phyloP scores from a whole-genome alignment of 2,113 vertebrate genomes.

The Epinephelus cyanopodus region DNA sequence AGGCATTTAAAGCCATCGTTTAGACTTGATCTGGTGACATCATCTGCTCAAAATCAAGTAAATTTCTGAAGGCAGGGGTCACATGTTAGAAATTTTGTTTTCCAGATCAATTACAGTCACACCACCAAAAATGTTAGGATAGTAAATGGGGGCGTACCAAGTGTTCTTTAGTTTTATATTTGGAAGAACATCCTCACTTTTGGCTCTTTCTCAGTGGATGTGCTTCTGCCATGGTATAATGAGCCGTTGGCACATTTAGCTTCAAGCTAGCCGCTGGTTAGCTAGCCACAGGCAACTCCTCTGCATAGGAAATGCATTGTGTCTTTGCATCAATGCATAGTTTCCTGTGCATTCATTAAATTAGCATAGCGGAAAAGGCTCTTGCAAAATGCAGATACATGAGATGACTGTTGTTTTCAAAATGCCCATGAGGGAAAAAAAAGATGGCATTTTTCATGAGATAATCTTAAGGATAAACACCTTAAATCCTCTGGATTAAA shows the following conservation, averaged over 20 bases:
- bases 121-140: not conserved
- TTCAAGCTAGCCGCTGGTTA: slow-evolving; percentile 28
- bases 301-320: slow-evolving; percentile 18
- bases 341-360: slow-evolving; percentile 43
- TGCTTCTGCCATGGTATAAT: not conserved
- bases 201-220: slow-evolving; percentile 8
- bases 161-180: not conserved
- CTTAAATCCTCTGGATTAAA: slow-evolving; percentile 30
- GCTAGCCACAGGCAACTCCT: slow-evolving; percentile 12
- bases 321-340: slow-evolving; percentile 24
- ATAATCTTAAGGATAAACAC: slow-evolving; percentile 47
- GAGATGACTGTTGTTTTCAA: not conserved
- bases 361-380: slow-evolving; percentile 20
- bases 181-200: not conserved
- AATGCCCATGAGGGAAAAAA: not conserved
- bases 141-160: not conserved
- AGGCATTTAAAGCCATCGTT: not conserved
- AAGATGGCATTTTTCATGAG: slow-evolving; percentile 13
- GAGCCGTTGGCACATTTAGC: not conserved
- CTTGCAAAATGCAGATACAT: slow-evolving; percentile 29
- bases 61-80: not conserved
- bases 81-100: too few species aligned
- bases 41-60: too few species aligned
- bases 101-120: not conserved
- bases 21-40: slow-evolving; percentile 7